Base-by-base conservation (phyloP, 1,140 invertebrate genomes). In the Vanessa tameamea region DNA sequence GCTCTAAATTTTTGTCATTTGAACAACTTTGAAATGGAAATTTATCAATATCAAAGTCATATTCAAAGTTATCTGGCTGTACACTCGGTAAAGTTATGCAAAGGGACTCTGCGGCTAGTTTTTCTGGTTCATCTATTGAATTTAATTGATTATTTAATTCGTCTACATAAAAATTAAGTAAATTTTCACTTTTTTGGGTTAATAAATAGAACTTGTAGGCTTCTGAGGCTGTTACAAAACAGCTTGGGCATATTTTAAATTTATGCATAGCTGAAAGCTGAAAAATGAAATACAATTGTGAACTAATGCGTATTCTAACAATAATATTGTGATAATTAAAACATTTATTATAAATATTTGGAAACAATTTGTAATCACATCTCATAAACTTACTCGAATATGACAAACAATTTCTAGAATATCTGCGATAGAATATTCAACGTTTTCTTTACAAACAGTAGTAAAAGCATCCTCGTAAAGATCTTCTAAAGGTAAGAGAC, bases 201-300 rank as follows among this genome's bases (percentile, higher is more conserved):
- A 79, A 50, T n/a, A 86, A 73, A 69, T 82, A 87, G 59, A 92
- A 92, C 66, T 88, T 87, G 64, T 89, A 90, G 20, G 88, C 84
- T 53, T 80, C 77, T 37, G 80, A 84, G 15, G 89, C 86, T 8
- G 71, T 67, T 13, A 77, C 72, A 23, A 89, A 89, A 70, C 90
- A 92, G n/a, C 85, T 78, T 6, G 81, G 69, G 74, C 90, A 92
- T 12, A 88, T 77, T 82, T 85, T 89, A 68, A 78, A 85, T 9
- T 84, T 80, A 13, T 87, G 84, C 12, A 51, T 47, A 2, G 81
- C 66, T 64, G 71, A 72, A 65, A 91, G 69, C 90, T 92, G 80
- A 72, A 78, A 70, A 75, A 64, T 73, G 15, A 48, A 26, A 55
- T n/a, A n/a, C 5, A 55, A 55, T 55, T 55, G 1, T 16, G 3